Evolutionary conservation across 2,888 invertebrate genomes (phyloP).

Genomic region (Dascillus cervinus): DNA sequence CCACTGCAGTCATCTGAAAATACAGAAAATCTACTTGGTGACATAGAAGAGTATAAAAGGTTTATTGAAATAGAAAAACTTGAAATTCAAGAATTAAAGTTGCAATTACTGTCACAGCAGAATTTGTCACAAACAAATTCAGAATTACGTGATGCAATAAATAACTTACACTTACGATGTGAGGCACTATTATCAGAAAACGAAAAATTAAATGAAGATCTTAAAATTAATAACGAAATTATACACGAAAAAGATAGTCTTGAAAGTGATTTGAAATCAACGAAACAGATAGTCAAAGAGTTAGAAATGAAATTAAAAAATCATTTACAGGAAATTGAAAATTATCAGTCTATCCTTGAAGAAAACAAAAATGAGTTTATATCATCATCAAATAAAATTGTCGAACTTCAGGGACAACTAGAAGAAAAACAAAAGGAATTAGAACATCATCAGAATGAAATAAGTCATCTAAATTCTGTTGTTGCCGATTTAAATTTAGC

Average conservation of each 20-base stretch:
- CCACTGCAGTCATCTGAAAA: conserved; percentile 4
- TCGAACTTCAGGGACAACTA: conserved; percentile 27
- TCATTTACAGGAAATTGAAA: conserved; percentile 30
- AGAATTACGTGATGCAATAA: conserved; percentile 9
- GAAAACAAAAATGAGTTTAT: conserved; percentile 35
- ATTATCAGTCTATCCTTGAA: conserved; percentile 30
- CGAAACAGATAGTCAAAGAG: conserved; percentile 23
- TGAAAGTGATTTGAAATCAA: conserved; percentile 23
- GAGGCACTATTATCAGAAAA: conserved; percentile 28
- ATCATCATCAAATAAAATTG: conserved; percentile 27
- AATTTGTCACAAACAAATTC: conserved; percentile 10
- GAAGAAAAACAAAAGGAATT: conserved; percentile 27
- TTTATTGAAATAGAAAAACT: conserved; percentile 25
- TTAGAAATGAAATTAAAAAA: conserved; percentile 26
- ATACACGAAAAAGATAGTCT: conserved; percentile 30
- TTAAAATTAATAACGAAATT: conserved; percentile 25
- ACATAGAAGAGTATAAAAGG: conserved; percentile 22
- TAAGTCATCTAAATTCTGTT: conserved; percentile 42
- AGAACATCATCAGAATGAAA: conserved; percentile 17
- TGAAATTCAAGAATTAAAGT: conserved; percentile 24
- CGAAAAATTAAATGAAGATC: conserved; percentile 22
- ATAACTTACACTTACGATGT: conserved; percentile 18
- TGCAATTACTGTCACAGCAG: conserved; percentile 17
- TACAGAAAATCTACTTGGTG: conserved; percentile 7
- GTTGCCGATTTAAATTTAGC: conserved; percentile 47